phyloP scores from a whole-genome alignment of 2,113 vertebrate genomes.

The Gnathonemus echidnorhynchus region DNA sequence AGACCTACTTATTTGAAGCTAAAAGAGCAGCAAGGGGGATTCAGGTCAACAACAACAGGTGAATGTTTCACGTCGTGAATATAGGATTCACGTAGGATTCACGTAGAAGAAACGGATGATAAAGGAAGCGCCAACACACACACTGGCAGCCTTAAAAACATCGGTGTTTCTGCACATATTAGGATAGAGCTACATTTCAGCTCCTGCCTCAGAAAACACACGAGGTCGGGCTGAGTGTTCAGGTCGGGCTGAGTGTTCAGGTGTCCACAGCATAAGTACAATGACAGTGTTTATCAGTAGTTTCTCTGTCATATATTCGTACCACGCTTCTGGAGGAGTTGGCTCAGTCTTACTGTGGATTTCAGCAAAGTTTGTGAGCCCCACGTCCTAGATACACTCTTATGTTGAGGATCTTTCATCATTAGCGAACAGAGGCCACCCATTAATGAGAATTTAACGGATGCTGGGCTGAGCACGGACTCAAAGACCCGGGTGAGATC shows the following conservation, averaged over 20 bases:
- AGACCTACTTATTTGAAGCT: background rate
- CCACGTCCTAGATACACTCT: background rate
- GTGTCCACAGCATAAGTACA: background rate
- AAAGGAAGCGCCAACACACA: background rate
- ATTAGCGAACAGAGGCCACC: background rate
- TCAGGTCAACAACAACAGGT: background rate
- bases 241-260: background rate
- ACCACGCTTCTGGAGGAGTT: background rate
- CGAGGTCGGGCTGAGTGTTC: background rate
- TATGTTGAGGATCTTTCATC: conserved; percentile 8
- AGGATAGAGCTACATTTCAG: background rate
- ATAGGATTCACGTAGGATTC: background rate
- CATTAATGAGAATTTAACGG: conserved; percentile 18
- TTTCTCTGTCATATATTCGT: background rate
- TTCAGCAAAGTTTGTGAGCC: background rate
- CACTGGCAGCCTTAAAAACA: background rate
- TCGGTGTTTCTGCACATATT: background rate
- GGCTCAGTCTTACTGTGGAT: background rate
- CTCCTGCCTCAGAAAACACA: background rate
- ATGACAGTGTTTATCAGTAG: background rate
- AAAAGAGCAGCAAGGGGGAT: background rate
- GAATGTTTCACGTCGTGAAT: background rate
- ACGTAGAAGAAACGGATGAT: background rate
- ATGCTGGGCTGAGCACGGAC: background rate
- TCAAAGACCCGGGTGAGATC: background rate